Percentiles rank a stretch among this genome's conserved stretches.
Evolutionary conservation across 1,140 invertebrate genomes (phyloP).

Genomic region (Meloidogyne floridensis): DNA sequence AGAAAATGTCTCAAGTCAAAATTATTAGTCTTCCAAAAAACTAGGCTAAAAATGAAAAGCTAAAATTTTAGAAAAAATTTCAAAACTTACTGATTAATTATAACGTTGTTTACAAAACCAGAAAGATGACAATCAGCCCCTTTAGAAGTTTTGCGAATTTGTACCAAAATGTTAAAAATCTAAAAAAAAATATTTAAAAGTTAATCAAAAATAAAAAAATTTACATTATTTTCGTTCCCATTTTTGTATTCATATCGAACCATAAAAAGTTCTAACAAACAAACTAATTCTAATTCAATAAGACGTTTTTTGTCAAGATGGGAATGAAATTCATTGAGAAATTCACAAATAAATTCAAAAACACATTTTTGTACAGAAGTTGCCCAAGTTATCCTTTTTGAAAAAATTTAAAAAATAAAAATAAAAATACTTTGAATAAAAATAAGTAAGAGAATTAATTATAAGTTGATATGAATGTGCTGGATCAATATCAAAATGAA

Average conservation of each 20-base stretch:
- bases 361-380: constrained; percentile 23
- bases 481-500: not conserved
- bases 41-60: too few species aligned
- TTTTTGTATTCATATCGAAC: not conserved
- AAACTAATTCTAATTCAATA: constrained; percentile 14
- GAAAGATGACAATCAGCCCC: constrained; percentile 7
- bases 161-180: constrained; percentile 2
- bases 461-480: constrained; percentile 18
- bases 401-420: not conserved
- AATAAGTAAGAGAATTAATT: constrained; percentile 13
- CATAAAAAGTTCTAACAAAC: constrained; percentile 15
- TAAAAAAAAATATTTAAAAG: not conserved
- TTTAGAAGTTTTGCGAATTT: constrained; percentile 7
- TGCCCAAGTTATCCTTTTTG: not conserved
- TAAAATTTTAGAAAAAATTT: too few species aligned
- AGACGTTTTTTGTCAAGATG: not conserved
- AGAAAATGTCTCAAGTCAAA: too few species aligned
- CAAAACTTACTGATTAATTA: constrained; percentile 19
- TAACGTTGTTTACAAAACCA: not conserved
- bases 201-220: not conserved
- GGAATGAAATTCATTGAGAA: not conserved
- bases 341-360: constrained; percentile 16
- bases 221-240: constrained; percentile 17
- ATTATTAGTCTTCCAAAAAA: too few species aligned
- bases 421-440: constrained; percentile 19